These are phyloP conservation scores for Cryptoprocta ferox DNA, from an alignment of 2,797 vertebrate species.

Conservation along the genomic window DNA sequence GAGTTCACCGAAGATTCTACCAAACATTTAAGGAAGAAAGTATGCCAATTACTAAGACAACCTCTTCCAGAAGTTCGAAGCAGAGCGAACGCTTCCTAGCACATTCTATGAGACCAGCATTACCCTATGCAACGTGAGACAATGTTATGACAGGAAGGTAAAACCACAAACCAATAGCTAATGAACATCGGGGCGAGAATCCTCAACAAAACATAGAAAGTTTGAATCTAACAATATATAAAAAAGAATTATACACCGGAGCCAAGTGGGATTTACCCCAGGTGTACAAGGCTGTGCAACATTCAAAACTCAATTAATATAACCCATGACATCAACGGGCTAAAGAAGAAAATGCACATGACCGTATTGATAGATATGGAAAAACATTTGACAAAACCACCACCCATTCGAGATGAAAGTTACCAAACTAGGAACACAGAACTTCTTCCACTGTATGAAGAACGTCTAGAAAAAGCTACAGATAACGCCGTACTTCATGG, in stretches of 20 bases:
- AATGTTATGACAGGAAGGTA: conserved; percentile 14
- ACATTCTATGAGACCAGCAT: background rate
- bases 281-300: background rate
- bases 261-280: background rate
- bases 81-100: background rate
- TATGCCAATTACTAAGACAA: background rate
- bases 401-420: background rate
- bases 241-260: background rate
- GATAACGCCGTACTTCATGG: background rate
- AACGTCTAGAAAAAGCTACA: background rate
- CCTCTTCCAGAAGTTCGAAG: conserved; percentile 24
- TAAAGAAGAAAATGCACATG: background rate
- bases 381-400: background rate
- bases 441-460: background rate
- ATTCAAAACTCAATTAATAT: background rate
- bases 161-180: background rate
- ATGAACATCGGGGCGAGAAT: background rate
- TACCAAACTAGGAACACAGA: background rate
- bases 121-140: background rate
- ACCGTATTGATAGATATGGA: background rate
- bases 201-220: background rate
- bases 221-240: background rate
- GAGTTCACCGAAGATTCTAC: background rate
- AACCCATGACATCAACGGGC: background rate
- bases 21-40: background rate